Base-by-base conservation (phyloP, 2,113 vertebrate species). In the Helogale parvula region DNA sequence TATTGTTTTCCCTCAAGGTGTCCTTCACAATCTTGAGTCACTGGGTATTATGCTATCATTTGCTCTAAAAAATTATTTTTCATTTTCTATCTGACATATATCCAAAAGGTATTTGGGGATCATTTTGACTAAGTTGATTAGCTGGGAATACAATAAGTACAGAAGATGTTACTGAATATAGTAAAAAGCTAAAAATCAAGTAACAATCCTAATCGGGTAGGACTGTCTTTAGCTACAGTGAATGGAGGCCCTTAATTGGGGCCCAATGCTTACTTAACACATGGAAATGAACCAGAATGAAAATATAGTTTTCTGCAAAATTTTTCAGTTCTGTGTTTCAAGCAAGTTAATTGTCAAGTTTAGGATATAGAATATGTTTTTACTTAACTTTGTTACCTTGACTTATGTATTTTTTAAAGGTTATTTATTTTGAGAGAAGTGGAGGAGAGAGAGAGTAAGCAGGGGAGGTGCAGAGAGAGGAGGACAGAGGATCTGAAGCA, bases 21-120 rank as follows among this genome's bases (percentile, higher is more conserved):
- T 19, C 2, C 14, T 90, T 87, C 15, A 79, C 8, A 84, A 54
- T 16, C 5, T 80, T 84, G 25, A 69, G 6, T 72, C 27, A 47
- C 52, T 23, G 86, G 17, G 33, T 79, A 68, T 21, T 93, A 41
- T 69, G 9, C 11, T 87, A 35, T 50, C 47, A 76, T 76, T 88
- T 3, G 57, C 87, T 89, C 31, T 65, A 80, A 90, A 66, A 45
- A n/a, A 45, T 87, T 94, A 86, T 86, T 90, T 88, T 85, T 96
- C 27, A 87, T 74, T 38, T 41, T 94, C 38, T 77, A 41, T 45
- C n/a, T 27, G 0, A 63, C 79, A 60, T 72, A 47, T 3, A 79
- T 31, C 57, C 35, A 38, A 54, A 74, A n/a, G 68, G 16, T 90
- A 93, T 68, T 65, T 90, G 79, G 19, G 31, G 7, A 13, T 60